Percentiles rank a stretch among this genome's conserved stretches.
These are phyloP conservation scores for Bombus affinis DNA, from an alignment of 1,140 invertebrate genomes.

Conservation along the genomic window DNA sequence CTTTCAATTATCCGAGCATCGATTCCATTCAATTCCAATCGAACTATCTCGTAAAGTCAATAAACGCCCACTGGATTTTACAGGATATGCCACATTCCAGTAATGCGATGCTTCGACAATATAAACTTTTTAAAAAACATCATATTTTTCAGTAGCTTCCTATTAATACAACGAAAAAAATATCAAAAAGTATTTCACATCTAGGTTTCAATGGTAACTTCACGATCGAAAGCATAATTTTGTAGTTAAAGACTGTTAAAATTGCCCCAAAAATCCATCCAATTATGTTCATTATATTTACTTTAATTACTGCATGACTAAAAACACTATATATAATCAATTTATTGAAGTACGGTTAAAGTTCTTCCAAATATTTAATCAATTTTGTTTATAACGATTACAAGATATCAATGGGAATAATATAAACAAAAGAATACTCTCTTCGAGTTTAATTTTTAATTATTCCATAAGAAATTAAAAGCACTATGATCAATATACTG, in stretches of 20 bases:
- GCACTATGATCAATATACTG: background rate
- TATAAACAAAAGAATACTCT: no score
- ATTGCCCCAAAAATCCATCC: background rate
- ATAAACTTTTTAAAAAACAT: background rate
- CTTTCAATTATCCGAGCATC: slow-evolving; percentile 22
- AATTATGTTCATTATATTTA: background rate
- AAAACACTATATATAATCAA: no score
- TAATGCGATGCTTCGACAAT: background rate
- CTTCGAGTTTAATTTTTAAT: no score
- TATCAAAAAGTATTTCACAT: background rate
- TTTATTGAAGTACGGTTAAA: no score
- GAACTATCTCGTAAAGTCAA: slow-evolving; percentile 13
- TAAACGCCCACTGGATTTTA: background rate
- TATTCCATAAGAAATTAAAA: background rate
- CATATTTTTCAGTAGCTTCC: background rate
- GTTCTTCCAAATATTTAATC: no score
- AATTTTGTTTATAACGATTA: no score
- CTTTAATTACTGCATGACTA: no score
- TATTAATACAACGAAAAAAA: no score
- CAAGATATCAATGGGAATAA: no score
- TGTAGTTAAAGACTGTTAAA: background rate
- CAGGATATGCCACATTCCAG: background rate
- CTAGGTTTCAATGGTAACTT: background rate
- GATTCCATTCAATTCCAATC: slow-evolving; percentile 18
- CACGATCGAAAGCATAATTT: background rate